Evolutionary conservation across 2,888 invertebrate genomes (phyloP).

Genomic region (Eledona agricola): DNA sequence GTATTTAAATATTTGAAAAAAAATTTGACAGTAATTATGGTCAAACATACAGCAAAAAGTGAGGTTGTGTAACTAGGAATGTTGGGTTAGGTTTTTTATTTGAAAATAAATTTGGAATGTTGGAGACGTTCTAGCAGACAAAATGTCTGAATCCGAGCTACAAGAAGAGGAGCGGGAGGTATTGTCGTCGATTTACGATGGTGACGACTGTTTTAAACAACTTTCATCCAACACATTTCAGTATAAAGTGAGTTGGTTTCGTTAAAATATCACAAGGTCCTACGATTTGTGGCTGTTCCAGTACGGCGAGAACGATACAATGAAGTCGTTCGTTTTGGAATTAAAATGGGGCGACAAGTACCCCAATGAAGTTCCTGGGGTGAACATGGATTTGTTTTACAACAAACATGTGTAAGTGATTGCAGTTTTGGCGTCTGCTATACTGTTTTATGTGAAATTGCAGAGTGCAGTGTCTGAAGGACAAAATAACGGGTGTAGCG

Average conservation of each 20-base stretch:
- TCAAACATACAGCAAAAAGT: slow-evolving; percentile 6
- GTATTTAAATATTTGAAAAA: no score
- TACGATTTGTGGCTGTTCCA: slow-evolving; percentile 61
- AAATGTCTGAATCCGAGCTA: slow-evolving; percentile 71
- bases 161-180: slow-evolving; percentile 92
- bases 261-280: no score
- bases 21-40: no score
- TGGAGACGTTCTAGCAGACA: slow-evolving; percentile 6
- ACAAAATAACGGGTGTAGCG: slow-evolving; percentile 71
- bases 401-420: slow-evolving; percentile 88
- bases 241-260: slow-evolving; percentile 77
- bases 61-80: slow-evolving; percentile 20
- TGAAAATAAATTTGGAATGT: slow-evolving; percentile 16
- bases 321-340: slow-evolving; percentile 86
- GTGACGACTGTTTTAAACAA: slow-evolving; percentile 87
- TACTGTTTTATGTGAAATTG: slow-evolving; percentile 26
- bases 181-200: slow-evolving; percentile 91
- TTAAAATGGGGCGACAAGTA: slow-evolving; percentile 87
- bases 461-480: slow-evolving; percentile 76
- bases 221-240: slow-evolving; percentile 82
- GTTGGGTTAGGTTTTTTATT: slow-evolving; percentile 8
- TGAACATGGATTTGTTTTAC: slow-evolving; percentile 92
- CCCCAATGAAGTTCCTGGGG: slow-evolving; percentile 81
- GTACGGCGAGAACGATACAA: slow-evolving; percentile 82
- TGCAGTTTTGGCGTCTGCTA: background rate